Conservation (phyloP, 2,113 vertebrate species). For the Channa maculata region DNA sequence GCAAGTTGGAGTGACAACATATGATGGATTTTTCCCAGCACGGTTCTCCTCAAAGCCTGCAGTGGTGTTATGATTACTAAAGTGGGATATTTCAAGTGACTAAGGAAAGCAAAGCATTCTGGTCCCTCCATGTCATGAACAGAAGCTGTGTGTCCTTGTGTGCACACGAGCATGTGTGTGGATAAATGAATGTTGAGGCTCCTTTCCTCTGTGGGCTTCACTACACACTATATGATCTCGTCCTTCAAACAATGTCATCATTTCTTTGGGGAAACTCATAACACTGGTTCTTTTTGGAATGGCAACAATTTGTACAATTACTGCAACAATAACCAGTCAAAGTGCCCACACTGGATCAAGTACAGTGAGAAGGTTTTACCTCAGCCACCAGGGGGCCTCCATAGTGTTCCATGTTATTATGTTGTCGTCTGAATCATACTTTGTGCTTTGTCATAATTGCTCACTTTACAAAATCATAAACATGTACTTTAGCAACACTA, state of each 20-base stretch:
- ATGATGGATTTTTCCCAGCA: constrained; percentile 31
- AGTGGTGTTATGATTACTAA: constrained; percentile 40
- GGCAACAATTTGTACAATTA: constrained; percentile 16
- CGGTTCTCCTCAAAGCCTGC: constrained; percentile 25
- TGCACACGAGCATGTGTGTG: not conserved
- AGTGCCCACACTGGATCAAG: constrained; percentile 13
- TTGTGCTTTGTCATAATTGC: not conserved
- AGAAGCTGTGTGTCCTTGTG: constrained; percentile 14
- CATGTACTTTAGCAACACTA: not conserved
- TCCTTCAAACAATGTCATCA: constrained; percentile 59
- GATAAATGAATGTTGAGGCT: constrained; percentile 41
- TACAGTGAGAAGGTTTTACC: not conserved
- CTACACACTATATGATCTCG: constrained; percentile 28
- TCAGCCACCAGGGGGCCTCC: constrained; percentile 45
- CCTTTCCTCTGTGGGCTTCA: constrained; percentile 22
- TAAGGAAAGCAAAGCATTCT: constrained; percentile 42
- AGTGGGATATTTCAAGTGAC: constrained; percentile 48
- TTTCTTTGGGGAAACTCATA: constrained; percentile 13
- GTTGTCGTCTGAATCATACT: not conserved
- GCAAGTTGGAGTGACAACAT: constrained; percentile 22
- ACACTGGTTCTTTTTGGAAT: not conserved
- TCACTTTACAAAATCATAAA: not conserved
- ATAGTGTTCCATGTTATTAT: constrained; percentile 15
- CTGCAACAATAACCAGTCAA: constrained; percentile 1
- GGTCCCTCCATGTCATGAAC: constrained; percentile 56